Percentiles rank a stretch among this genome's conserved stretches.
phyloP scores from a whole-genome alignment of 2,797 vertebrate genomes.

The Hydrophis major region DNA sequence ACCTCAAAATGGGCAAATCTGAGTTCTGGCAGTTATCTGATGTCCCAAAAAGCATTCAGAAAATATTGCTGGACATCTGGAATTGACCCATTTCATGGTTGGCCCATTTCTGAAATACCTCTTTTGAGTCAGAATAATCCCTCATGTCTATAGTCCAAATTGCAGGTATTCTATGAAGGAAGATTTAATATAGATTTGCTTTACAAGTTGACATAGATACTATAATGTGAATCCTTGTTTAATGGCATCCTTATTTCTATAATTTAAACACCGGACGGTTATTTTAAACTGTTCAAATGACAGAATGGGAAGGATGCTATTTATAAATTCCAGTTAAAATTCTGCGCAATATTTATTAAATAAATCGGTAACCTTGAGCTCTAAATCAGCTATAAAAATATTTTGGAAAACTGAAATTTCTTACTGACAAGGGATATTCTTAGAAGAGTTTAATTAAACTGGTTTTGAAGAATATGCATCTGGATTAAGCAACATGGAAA shows the following conservation, averaged over 20 bases:
- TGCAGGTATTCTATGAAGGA: neutral
- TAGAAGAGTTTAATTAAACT: neutral
- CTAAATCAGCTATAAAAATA: neutral
- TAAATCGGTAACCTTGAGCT: neutral
- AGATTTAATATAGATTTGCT: neutral
- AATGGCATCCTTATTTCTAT: neutral
- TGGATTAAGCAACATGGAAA: neutral
- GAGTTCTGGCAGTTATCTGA: neutral
- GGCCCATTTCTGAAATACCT: neutral
- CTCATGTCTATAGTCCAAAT: neutral
- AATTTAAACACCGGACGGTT: neutral
- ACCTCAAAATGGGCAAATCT: neutral
- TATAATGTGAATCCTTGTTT: neutral
- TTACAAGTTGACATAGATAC: neutral
- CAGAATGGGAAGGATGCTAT: neutral
- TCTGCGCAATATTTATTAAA: neutral
- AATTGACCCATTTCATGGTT: neutral
- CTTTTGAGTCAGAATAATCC: neutral
- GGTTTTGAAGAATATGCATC: neutral
- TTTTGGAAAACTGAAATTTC: neutral
- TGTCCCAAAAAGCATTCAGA: neutral
- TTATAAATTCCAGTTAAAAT: neutral
- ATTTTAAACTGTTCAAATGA: neutral
- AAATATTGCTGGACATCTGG: neutral
- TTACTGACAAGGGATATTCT: neutral